phyloP scores from a whole-genome alignment of 2,797 vertebrate species.

The Dendrocincla tyrannina region DNA sequence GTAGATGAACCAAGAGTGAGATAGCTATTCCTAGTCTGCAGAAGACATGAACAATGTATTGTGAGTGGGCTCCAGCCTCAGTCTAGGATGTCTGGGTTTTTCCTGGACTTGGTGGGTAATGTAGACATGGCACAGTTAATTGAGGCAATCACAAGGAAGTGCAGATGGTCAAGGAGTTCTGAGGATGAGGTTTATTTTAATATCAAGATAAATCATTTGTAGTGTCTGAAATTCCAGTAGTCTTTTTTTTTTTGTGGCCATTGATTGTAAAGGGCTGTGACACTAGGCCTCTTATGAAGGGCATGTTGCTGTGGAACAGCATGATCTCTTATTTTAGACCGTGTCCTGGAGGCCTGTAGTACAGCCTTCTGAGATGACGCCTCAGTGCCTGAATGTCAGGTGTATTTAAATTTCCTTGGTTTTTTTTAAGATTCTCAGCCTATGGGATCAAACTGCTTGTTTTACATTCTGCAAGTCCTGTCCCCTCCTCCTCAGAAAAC shows the following conservation, averaged over 20 bases:
- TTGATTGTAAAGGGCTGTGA: background rate
- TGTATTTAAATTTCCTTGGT: background rate
- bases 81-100: background rate
- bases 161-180: background rate
- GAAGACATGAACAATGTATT: background rate
- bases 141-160: background rate
- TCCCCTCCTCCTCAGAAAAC: background rate
- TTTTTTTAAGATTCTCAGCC: background rate
- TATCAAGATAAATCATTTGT: background rate
- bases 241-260: background rate
- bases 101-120: background rate
- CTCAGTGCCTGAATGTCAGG: background rate
- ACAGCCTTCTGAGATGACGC: background rate
- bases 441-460: background rate
- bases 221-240: background rate
- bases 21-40: background rate
- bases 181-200: background rate
- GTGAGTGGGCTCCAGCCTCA: background rate
- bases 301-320: background rate
- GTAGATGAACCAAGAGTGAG: background rate
- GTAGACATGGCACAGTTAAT: background rate
- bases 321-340: background rate
- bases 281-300: background rate
- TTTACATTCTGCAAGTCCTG: background rate
- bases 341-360: background rate